These are phyloP conservation scores for Tetranychus truncatus DNA, from an alignment of 2,888 invertebrate species.

Conservation along the genomic window DNA sequence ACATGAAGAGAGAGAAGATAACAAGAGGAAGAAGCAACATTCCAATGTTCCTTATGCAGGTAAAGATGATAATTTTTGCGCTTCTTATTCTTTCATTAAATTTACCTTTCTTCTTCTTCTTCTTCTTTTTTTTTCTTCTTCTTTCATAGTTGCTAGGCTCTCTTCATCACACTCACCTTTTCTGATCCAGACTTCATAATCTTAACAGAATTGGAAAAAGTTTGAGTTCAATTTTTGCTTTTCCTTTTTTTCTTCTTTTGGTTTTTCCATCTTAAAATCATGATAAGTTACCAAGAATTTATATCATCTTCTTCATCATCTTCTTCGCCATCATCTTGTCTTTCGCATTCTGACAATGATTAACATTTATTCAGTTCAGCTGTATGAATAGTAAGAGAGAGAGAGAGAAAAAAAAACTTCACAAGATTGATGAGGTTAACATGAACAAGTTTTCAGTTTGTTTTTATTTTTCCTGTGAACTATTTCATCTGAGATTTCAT, in stretches of 20 bases:
- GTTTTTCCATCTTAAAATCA: background rate
- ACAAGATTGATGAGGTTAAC: background rate
- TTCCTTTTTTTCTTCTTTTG: background rate
- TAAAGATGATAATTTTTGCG: background rate
- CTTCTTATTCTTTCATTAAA: background rate
- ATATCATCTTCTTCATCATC: background rate
- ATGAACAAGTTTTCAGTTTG: background rate
- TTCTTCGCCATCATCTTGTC: background rate
- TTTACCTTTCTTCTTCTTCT: background rate
- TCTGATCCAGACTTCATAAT: background rate
- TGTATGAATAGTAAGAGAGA: background rate
- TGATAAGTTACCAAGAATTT: background rate
- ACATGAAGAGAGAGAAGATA: background rate
- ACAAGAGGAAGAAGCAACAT: background rate
- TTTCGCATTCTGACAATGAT: background rate
- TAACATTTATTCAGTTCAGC: background rate
- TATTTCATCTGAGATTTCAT: too few relatives aligned
- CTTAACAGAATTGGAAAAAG: background rate
- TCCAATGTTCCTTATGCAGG: background rate
- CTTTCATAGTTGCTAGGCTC: background rate
- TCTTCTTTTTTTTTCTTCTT: background rate
- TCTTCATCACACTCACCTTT: background rate
- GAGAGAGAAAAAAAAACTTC: too few relatives aligned
- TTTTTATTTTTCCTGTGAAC: too few relatives aligned
- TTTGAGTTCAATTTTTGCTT: background rate